Evolutionary conservation across 2,888 invertebrate species (phyloP), one percentile per base, ranked within the genome.

Genomic region (Lasioglossum villosulum): DNA sequence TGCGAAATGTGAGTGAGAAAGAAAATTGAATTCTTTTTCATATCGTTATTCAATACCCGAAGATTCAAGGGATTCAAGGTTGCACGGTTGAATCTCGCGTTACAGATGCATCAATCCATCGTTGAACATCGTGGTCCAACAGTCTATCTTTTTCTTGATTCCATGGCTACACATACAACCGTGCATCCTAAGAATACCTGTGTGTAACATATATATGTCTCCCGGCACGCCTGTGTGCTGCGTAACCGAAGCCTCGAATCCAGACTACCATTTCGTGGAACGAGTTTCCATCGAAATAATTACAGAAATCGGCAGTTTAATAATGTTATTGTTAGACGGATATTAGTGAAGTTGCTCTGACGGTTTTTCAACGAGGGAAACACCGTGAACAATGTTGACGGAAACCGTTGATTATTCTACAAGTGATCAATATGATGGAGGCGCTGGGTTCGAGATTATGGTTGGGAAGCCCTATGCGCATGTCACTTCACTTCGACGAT

Each of bases 401-500:
- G 23, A 73, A 73, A 14, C 4, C 19, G 27, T 34, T 30, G 42
- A 45, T n/a, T 48, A 12, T 39, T 75, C 71, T 45, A 10, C 48
- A 66, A 87, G 85, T 90, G 92, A 93, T 92, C 92, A 87, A 92
- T 92, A 90, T 83, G 78, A 48, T n/a, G 90, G 45, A 68, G 84
- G 74, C 91, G 90, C 91, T 92, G 92, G 92, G 63, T 88, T 89
- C 90, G 93, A 92, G 91, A 79, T 88, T 92, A 79, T 56, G 83
- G 82, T 82, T 88, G 88, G 84, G 91, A 90, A 92, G 84, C 92
- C 91, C 93, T 93, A 91, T 92, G 94, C 95, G 95, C 94, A 95
- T 94, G 94, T 94, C 95, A 92, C 92, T 92, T 92, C 84, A 90
- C 89, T 93, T 88, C 93, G 89, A 91, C 93, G 93, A 92, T 94